These are phyloP conservation scores for Morus bassanus DNA, from an alignment of 2,797 vertebrate genomes.

Conservation along the genomic window DNA sequence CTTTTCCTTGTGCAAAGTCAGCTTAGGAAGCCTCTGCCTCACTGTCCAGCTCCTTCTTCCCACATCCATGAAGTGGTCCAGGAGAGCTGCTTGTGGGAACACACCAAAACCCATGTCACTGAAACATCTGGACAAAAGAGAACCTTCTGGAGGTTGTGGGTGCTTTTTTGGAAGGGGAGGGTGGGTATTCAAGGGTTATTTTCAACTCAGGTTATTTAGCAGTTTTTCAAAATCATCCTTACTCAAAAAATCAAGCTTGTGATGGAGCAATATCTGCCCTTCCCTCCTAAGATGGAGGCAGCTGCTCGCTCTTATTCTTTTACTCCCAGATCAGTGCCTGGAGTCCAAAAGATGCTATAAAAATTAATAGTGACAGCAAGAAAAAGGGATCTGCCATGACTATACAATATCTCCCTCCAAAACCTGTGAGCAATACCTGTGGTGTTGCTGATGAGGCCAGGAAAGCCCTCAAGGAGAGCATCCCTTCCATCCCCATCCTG, in stretches of 20 bases:
- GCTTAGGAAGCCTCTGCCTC: background rate
- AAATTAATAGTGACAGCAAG: background rate
- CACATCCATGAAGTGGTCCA: background rate
- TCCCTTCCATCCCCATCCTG: background rate
- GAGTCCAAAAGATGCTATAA: background rate
- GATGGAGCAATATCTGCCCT: background rate
- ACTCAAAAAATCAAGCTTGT: background rate
- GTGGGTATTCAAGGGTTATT: background rate
- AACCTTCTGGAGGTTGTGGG: background rate
- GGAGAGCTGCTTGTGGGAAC: background rate
- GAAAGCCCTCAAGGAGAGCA: background rate
- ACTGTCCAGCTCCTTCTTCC: background rate
- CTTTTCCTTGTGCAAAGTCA: background rate
- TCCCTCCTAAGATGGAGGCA: background rate
- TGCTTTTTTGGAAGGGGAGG: rapidly evolving
- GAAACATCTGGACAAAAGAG: background rate
- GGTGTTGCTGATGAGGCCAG: background rate
- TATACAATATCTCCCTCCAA: background rate
- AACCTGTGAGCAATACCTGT: background rate
- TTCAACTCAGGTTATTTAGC: background rate
- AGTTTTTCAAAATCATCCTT: background rate
- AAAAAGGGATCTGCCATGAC: background rate
- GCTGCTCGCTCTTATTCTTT: background rate
- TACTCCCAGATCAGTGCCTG: background rate
- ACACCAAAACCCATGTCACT: background rate